phyloP scores from a whole-genome alignment of 2,113 vertebrate species.

The Regulus satrapa region DNA sequence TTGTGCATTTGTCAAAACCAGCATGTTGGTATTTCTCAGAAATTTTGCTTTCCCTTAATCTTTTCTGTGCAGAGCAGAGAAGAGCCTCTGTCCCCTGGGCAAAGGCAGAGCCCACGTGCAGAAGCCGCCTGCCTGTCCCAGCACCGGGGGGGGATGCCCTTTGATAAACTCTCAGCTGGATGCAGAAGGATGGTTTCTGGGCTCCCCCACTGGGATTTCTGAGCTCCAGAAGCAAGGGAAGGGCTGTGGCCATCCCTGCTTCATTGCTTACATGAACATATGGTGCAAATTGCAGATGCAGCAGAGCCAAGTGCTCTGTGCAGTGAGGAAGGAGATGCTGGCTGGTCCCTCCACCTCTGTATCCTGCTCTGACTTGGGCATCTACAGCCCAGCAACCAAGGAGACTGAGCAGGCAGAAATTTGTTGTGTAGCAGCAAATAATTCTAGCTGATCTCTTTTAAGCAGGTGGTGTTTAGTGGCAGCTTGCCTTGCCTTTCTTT shows the following conservation, averaged over 20 bases:
- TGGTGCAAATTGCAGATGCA: background rate
- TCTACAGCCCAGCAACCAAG: background rate
- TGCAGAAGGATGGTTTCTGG: background rate
- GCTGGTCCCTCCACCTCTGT: background rate
- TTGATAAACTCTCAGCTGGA: background rate
- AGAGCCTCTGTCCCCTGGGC: background rate
- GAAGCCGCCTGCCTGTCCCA: background rate
- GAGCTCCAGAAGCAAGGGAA: background rate
- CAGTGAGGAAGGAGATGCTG: background rate
- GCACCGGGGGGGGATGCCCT: background rate
- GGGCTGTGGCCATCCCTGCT: background rate
- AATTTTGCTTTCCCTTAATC: slow-evolving; percentile 38
- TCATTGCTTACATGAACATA: background rate
- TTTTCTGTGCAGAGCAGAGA: background rate
- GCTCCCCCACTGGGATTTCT: background rate
- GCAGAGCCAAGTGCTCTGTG: background rate
- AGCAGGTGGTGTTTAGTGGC: background rate
- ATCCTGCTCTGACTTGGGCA: background rate
- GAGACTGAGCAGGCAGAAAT: background rate
- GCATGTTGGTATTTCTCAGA: slow-evolving; percentile 38
- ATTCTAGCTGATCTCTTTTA: background rate
- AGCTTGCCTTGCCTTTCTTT: background rate
- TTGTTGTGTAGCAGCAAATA: background rate
- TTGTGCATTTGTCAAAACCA: slow-evolving; percentile 60
- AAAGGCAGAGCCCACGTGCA: background rate